Base-by-base conservation (phyloP, 2,888 invertebrate genomes). In the Synanthedon myopaeformis region DNA sequence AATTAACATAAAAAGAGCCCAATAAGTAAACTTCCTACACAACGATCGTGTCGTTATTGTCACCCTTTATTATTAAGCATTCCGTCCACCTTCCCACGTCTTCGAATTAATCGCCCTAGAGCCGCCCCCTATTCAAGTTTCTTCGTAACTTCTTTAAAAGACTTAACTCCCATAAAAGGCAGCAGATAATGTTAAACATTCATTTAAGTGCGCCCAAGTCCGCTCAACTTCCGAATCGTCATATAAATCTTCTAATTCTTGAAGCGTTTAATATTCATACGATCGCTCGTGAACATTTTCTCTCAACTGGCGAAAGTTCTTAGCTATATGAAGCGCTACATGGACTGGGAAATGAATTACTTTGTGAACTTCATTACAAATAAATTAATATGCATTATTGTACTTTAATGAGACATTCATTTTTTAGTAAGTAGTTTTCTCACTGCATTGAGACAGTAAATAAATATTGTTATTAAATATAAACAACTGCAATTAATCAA, bases 231-330 rank as follows among this genome's bases (percentile, higher is more conserved):
- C 69, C 68, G 69, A 82, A 82, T 83, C 70, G 82, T 72, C 76
- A 79, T 74, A 82, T 87, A 86, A 87, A 86, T 87, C 85, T 82
- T 73, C 72, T 81, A 83, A 85, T 86, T 84, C 86, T 77, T 81
- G 71, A 70, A 77, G 71, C 77, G 80, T 82, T 88, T 88, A 88
- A 86, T 88, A 88, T 88, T 88, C 88, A 88, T 85, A 85, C 85
- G 85, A 82, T 70, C 72, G 63, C 59, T 61, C 55, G 35, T 62
- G 49, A 50, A 64, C 65, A 61, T 56, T 62, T 59, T 41, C 23
- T 49, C 14, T 49, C 5, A 12, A 35, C 35, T 35, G 49, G 5
- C 49, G 12, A 23, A 49, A 49, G 49, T 49, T 49, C 19, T 19
- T 12, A 10, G 12, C 17, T 19, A 12, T 35, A 35, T 35, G 35